phyloP scores from a whole-genome alignment of 2,113 vertebrate genomes.

The Tylochromis polylepis region DNA sequence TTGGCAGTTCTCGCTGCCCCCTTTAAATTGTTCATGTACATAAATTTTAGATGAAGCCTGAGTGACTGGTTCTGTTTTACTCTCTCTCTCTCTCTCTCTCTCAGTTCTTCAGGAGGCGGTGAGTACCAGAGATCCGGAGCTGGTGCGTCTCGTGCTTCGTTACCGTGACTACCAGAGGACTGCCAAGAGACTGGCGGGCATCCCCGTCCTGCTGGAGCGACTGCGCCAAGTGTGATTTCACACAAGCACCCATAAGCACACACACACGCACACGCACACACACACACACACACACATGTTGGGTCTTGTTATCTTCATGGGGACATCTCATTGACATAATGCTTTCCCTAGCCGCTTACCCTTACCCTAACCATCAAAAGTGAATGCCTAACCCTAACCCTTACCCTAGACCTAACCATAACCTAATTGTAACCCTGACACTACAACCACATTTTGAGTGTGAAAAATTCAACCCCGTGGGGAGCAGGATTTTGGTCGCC shows the following conservation, averaged over 20 bases:
- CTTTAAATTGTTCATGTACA: constrained; percentile 39
- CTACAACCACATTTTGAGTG: no score
- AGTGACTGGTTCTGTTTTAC: constrained; percentile 22
- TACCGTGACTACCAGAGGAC: constrained; percentile 96
- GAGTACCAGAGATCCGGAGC: constrained; percentile 88
- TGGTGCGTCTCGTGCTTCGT: constrained; percentile 89
- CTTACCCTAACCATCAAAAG: no score
- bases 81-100: neutral
- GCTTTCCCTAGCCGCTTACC: no score
- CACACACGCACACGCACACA: no score
- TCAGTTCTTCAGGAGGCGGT: constrained; percentile 95
- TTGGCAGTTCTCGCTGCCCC: constrained; percentile 5
- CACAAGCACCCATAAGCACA: neutral
- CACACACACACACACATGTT: no score
- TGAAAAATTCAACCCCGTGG: no score
- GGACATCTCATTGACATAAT: no score
- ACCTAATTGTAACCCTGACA: no score
- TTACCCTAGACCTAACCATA: no score
- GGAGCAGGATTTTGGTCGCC: no score
- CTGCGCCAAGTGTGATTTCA: constrained; percentile 83
- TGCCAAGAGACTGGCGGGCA: constrained; percentile 89
- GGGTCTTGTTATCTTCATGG: no score
- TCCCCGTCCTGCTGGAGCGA: constrained; percentile 90
- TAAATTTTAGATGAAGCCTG: constrained; percentile 56
- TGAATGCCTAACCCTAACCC: no score